A percentile compares a stretch with the other conserved stretches of the same genome.
Conservation (phyloP, 1,140 invertebrate genomes). For the Drosophila obscura region DNA sequence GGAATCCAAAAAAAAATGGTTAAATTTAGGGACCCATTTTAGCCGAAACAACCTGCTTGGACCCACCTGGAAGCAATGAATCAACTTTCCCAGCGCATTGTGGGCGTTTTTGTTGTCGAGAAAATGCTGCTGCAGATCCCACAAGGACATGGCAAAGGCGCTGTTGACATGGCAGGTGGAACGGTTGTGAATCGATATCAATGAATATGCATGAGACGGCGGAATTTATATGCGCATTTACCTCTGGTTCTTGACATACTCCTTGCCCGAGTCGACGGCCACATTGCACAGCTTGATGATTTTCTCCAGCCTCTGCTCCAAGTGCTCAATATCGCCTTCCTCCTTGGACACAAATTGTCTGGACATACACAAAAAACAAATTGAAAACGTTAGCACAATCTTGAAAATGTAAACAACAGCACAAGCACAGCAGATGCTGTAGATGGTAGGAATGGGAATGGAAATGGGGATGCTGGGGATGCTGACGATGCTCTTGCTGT, state of each 20-base stretch:
- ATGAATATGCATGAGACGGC: slow-evolving; percentile 46
- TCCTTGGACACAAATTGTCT: slow-evolving; percentile 93
- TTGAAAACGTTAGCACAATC: slow-evolving; percentile 61
- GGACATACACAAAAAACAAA: slow-evolving; percentile 42
- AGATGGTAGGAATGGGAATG: neutral
- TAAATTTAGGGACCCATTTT: neutral
- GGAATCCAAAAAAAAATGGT: slow-evolving; percentile 41
- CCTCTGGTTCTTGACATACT: slow-evolving; percentile 94
- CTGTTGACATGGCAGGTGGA: slow-evolving; percentile 81
- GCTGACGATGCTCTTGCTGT: too few species aligned
- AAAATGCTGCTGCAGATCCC: slow-evolving; percentile 92
- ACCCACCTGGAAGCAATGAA: slow-evolving; percentile 86
- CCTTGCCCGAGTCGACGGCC: slow-evolving; percentile 95
- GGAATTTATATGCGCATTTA: slow-evolving; percentile 75
- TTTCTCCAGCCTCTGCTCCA: slow-evolving; percentile 95
- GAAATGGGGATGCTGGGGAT: slow-evolving; percentile 1
- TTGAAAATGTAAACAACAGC: slow-evolving; percentile 58
- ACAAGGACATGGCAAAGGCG: slow-evolving; percentile 92
- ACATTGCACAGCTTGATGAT: slow-evolving; percentile 92
- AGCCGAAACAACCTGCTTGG: neutral
- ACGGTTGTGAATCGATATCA: slow-evolving; percentile 22
- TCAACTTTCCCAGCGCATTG: slow-evolving; percentile 83
- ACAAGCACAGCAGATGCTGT: slow-evolving; percentile 6
- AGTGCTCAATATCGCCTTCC: slow-evolving; percentile 92
- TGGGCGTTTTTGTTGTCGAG: slow-evolving; percentile 87